Evolutionary conservation across 2,888 invertebrate species (phyloP).

Genomic region (Callosobruchus maculatus): DNA sequence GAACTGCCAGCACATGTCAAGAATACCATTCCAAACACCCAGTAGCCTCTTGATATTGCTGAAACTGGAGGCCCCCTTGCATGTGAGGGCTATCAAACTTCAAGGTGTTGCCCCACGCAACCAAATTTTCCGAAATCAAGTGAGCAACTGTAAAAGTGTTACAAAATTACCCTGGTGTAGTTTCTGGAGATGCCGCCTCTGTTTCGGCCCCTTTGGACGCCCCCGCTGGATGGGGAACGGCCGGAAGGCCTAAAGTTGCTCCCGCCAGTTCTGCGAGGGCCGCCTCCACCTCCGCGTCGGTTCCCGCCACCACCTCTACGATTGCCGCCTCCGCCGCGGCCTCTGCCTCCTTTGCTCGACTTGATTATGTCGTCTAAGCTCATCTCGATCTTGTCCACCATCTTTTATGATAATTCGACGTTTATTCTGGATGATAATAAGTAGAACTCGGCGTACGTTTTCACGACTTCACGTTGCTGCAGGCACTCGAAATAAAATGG

Average conservation of each 20-base stretch:
- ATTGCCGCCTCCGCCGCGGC: conserved; percentile 52
- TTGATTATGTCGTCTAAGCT: conserved; percentile 96
- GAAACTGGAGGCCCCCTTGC: not conserved
- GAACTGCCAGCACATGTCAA: not conserved
- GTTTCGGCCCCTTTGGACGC: conserved; percentile 66
- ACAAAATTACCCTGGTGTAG: conserved; percentile 63
- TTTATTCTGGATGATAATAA: not conserved
- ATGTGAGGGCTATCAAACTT: not conserved
- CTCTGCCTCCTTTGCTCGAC: conserved; percentile 68
- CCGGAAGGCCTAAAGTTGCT: conserved; percentile 29
- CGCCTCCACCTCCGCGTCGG: conserved; percentile 46
- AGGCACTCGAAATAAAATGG: not conserved
- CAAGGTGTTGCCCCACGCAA: not conserved
- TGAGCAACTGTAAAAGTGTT: not conserved
- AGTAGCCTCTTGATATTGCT: not conserved
- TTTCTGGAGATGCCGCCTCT: conserved; percentile 67
- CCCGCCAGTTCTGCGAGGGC: conserved; percentile 62
- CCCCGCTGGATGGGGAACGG: conserved; percentile 41
- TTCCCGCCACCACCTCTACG: conserved; percentile 45
- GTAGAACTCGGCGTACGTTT: not conserved
- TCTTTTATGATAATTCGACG: conserved; percentile 47
- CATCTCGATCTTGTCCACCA: conserved; percentile 96
- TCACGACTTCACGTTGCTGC: not conserved
- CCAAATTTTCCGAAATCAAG: not conserved
- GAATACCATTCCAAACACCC: not conserved